Evolutionary conservation across 2,888 invertebrate species (phyloP), one percentile per base, ranked within the genome.

Genomic region (Scaptomyza reducta): DNA sequence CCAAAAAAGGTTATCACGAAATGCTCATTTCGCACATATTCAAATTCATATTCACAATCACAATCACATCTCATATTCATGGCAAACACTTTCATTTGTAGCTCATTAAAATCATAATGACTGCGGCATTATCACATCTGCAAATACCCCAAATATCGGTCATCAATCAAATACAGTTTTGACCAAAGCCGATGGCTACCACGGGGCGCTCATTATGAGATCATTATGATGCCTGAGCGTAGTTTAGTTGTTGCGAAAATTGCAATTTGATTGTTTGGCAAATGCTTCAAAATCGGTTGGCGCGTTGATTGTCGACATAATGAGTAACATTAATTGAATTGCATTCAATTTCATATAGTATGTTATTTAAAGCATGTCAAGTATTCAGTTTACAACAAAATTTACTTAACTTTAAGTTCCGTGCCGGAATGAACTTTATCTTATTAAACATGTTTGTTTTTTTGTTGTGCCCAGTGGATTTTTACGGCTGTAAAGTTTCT

Each of bases 71-170:
- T 29, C 16, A 62, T 38, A 53, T 41, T 65, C 35, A 44, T 38
- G 40, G 16, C 51, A 60, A 77, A 68, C 70, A 83, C 82, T 87
- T 87, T 87, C 84, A 55, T 83, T 83, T 79, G 77, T 46, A 68
- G 65, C 83, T 87, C 88, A 87, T 82, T 87, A 77, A 79, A 82
- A 68, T 71, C 69, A 82, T 79, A 82, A 82, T 82, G 80, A 59
- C 67, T 40, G 16, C 5, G 46, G 66, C 64, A 60, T 77, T 70
- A 65, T 68, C 64, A 64, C 68, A 58, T 65, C 50, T 33, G 44
- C 53, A 53, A 61, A 60, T 53, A 45, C 10, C n/a, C 10, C 6
- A 22, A 50, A 33, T 13, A 44, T 45, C 3, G 62, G 61, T 65
- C 86, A 87, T 87, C 88, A 82, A 82, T 82, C 88, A 86, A 54